Evolutionary conservation across 2,888 invertebrate species (phyloP).

Genomic region (Synergus laeviventris): DNA sequence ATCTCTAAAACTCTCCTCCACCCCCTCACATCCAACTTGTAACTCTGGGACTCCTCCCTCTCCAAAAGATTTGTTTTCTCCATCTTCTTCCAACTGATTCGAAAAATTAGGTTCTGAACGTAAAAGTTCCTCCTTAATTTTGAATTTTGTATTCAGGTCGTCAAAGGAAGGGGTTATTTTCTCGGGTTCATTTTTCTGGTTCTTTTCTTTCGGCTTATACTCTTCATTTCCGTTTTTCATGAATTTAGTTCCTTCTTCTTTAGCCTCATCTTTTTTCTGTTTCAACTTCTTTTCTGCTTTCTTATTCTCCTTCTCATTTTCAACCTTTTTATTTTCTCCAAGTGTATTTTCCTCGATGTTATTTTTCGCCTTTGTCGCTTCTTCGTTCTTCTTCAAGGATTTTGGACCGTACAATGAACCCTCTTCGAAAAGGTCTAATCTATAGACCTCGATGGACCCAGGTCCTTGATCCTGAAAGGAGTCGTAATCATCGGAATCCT

Average conservation of each 20-base stretch:
- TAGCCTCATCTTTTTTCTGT: neutral
- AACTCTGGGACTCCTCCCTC: conserved; percentile 67
- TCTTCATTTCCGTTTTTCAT: neutral
- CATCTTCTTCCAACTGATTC: conserved; percentile 32
- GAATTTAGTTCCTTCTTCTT: neutral
- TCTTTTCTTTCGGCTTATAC: neutral
- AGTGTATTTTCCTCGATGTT: neutral
- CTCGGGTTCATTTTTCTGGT: neutral
- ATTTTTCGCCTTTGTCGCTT: neutral
- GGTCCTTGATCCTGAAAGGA: conserved; percentile 67
- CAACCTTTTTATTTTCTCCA: neutral
- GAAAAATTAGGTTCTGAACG: neutral
- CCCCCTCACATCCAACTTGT: conserved; percentile 67
- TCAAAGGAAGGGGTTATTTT: neutral
- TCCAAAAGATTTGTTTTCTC: conserved; percentile 53
- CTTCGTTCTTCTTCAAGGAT: neutral
- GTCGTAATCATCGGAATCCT: conserved; percentile 14
- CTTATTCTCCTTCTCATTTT: neutral
- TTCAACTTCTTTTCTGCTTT: neutral
- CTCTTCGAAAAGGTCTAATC: conserved; percentile 62
- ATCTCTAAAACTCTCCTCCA: conserved; percentile 55
- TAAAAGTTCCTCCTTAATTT: neutral
- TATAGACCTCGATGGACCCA: conserved; percentile 68
- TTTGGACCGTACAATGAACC: conserved; percentile 48
- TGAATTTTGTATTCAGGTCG: neutral